Evolutionary conservation across 2,888 invertebrate species (phyloP).

Genomic region (Pilophorus perplexus): DNA sequence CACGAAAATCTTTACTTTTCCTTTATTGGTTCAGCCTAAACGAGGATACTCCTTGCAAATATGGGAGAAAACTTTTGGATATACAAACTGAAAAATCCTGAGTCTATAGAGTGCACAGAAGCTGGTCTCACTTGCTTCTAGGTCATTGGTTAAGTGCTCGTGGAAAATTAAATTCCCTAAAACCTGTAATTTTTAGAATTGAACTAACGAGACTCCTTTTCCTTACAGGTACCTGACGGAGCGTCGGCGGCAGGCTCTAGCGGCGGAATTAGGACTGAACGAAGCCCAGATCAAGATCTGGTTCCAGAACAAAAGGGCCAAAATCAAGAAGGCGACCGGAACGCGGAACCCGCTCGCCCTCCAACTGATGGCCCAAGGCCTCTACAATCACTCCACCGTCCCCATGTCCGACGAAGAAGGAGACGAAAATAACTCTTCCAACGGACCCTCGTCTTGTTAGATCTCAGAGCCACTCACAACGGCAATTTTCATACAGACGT

Average conservation of each 20-base stretch:
- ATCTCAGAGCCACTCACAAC: constrained; percentile 5
- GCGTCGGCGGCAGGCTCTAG: constrained; percentile 81
- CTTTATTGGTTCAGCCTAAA: too few relatives aligned
- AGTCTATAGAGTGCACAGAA: too few relatives aligned
- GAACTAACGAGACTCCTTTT: too few relatives aligned
- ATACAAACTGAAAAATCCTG: too few relatives aligned
- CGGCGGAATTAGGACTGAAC: constrained; percentile 86
- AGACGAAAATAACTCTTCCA: constrained; percentile 40
- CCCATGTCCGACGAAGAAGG: constrained; percentile 73
- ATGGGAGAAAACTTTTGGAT: too few relatives aligned
- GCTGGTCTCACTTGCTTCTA: too few relatives aligned
- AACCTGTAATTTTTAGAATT: too few relatives aligned
- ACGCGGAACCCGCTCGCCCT: constrained; percentile 81
- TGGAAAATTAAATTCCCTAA: too few relatives aligned
- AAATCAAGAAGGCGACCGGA: constrained; percentile 88
- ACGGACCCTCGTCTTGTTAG: constrained; percentile 31
- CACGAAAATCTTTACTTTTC: too few relatives aligned
- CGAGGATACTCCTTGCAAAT: too few relatives aligned
- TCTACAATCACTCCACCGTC: constrained; percentile 85
- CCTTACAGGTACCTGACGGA: constrained; percentile 81
- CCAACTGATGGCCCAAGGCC: constrained; percentile 89
- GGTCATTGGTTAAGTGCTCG: too few relatives aligned
- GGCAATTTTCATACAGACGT: too few relatives aligned
- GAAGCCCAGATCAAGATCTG: constrained; percentile 97
- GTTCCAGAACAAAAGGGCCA: constrained; percentile 96